Base-by-base conservation (phyloP, 2,888 invertebrate species). In the Meandrusa payeni region DNA sequence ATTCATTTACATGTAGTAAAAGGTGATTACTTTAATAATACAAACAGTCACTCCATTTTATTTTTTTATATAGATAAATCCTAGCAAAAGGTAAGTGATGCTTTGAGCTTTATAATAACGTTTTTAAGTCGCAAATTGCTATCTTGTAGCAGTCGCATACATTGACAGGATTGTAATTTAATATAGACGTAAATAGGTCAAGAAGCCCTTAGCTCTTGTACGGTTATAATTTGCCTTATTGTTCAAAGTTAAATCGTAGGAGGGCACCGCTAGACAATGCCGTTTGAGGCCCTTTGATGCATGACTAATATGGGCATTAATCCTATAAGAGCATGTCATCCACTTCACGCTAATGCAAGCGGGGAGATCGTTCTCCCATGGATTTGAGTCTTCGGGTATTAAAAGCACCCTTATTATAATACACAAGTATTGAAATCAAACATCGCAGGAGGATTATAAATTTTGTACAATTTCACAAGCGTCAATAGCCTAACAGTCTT, bases 301-400 rank as follows among this genome's bases (percentile, higher is more conserved):
- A 79, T 85, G 72, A 60, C 69, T 85, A 83, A 83, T 78, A 73
- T 72, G 76, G 69, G 60, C 60, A 77, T 80, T 85, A 85, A 85
- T 77, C 74, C 69, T 65, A 69, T 64, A 73, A 67, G 74, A 72
- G 76, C 76, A 74, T 82, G 81, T 77, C 85, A 82, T 81, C 75
- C 77, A 78, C 81, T 82, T 63, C 54, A 82, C 69, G 69, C 69
- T 80, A 80, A 82, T 80, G 67, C 72, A 60, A 56, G 52, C 52
- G 55, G 48, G 51, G 57, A 57, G 63, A 61, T 55, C 68, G 70
- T 71, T 72, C 74, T 67, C 67, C 48, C 67, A 64, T 52, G 65
- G 70, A 64, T 79, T 76, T 70, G 51, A 65, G 70, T n/a, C n/a
- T n/a, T n/a, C n/a, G n/a, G n/a, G n/a, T n/a, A n/a, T n/a, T n/a